Evolutionary conservation across 2,113 vertebrate genomes (phyloP).

Genomic region (Regulus satrapa): DNA sequence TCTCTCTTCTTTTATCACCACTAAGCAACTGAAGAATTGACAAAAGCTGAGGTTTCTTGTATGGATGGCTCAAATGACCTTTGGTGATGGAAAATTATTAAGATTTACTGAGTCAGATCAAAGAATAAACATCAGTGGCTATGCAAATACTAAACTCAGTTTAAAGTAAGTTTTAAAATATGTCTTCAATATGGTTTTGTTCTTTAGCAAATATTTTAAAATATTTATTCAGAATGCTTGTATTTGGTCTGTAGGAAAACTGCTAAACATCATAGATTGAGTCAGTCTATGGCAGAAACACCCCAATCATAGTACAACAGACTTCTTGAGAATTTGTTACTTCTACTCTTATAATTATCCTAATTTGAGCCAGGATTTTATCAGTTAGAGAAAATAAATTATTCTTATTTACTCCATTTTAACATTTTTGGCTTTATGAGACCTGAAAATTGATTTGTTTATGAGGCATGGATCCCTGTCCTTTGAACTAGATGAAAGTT

Average conservation of each 20-base stretch:
- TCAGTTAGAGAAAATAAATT: neutral
- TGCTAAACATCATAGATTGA: neutral
- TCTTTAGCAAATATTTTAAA: conserved; percentile 29
- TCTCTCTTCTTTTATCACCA: neutral
- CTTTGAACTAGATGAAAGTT: neutral
- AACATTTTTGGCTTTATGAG: neutral
- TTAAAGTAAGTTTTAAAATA: conserved; percentile 25
- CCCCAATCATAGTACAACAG: neutral
- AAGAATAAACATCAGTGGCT: neutral
- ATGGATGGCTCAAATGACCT: neutral
- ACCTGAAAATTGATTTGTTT: neutral
- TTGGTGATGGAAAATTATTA: neutral
- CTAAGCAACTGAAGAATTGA: neutral
- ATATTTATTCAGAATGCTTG: conserved; percentile 17
- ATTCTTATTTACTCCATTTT: neutral
- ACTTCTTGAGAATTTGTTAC: neutral
- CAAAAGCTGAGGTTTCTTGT: neutral
- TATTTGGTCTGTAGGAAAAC: neutral
- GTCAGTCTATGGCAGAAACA: neutral
- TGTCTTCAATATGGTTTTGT: neutral
- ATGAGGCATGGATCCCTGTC: neutral
- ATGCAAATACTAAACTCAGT: neutral
- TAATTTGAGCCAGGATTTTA: neutral
- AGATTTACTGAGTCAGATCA: neutral
- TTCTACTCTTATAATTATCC: neutral